These are phyloP conservation scores for Todiramphus saurophagus DNA, from an alignment of 2,113 vertebrate genomes.

Conservation along the genomic window DNA sequence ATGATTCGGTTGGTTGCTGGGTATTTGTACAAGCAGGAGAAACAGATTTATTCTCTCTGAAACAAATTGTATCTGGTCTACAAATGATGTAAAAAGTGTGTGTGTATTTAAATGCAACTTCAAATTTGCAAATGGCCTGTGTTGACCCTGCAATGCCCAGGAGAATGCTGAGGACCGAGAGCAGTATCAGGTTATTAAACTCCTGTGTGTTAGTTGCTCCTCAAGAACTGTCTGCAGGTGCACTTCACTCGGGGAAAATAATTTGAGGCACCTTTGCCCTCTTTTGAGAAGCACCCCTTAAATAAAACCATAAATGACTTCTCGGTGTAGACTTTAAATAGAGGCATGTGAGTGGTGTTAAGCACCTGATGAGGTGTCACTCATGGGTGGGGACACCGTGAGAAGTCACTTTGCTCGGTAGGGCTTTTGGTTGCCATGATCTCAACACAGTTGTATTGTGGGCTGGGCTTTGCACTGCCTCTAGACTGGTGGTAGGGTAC, in stretches of 20 bases:
- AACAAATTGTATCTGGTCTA: background rate
- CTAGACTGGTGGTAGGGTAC: background rate
- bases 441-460: background rate
- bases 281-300: background rate
- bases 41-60: background rate
- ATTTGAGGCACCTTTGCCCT: background rate
- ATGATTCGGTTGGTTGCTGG: background rate
- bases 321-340: background rate
- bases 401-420: background rate
- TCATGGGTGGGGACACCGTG: fast-evolving
- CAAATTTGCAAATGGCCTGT: background rate
- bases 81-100: background rate
- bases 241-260: background rate
- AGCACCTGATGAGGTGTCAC: background rate
- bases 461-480: background rate
- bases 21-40: background rate
- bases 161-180: background rate
- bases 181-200: background rate
- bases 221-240: background rate
- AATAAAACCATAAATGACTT: background rate
- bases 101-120: background rate
- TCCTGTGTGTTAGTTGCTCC: background rate
- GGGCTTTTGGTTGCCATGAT: fast-evolving
- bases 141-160: background rate
- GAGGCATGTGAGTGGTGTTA: background rate